Percentiles rank a stretch among this genome's conserved stretches.
These are phyloP conservation scores for Leistus spinibarbis DNA, from an alignment of 2,888 invertebrate genomes.

Conservation along the genomic window DNA sequence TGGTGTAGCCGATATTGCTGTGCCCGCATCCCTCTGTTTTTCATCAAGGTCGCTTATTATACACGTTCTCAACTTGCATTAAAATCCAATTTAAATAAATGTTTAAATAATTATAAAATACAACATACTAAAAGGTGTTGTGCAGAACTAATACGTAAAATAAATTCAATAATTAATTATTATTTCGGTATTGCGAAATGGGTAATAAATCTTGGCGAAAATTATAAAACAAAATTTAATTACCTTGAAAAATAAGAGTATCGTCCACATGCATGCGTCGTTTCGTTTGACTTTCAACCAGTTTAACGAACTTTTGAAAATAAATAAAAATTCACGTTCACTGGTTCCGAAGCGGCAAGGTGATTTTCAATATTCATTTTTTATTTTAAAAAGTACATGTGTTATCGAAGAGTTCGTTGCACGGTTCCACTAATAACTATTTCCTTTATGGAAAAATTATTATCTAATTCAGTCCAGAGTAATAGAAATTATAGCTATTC, in stretches of 20 bases:
- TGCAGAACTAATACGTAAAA: background rate
- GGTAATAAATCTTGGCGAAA: background rate
- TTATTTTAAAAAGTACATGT: slow-evolving; percentile 24
- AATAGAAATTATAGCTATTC: background rate
- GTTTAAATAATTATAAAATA: background rate
- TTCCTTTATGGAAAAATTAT: background rate
- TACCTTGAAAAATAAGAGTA: background rate
- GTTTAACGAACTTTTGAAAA: background rate
- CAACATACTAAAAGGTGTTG: background rate
- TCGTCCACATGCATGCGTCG: background rate
- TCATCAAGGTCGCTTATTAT: background rate
- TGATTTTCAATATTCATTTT: background rate
- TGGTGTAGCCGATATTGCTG: too few species aligned
- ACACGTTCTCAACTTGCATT: background rate
- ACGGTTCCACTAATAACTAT: background rate
- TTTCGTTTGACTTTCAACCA: background rate
- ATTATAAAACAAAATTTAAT: background rate
- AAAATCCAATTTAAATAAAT: background rate
- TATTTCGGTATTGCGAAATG: background rate
- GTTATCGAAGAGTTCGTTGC: background rate
- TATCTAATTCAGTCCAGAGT: background rate
- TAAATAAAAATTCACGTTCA: background rate
- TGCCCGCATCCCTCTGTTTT: too few species aligned
- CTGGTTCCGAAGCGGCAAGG: background rate
- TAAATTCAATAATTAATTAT: background rate